Evolutionary conservation across 2,797 vertebrate genomes (phyloP).

Genomic region (Natrix natrix): DNA sequence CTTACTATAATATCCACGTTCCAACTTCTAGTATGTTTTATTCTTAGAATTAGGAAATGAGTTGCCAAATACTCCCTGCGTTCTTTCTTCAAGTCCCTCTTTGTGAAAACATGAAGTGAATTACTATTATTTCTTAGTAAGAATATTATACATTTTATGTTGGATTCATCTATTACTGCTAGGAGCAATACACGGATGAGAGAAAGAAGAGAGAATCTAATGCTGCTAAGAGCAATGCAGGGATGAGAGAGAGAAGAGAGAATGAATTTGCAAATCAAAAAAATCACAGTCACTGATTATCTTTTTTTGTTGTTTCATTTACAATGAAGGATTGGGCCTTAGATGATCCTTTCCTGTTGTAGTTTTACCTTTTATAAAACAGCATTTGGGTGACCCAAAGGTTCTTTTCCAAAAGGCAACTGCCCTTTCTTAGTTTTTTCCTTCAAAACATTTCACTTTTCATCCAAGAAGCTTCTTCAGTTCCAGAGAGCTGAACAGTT

Average conservation of each 20-base stretch:
- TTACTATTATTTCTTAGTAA: background rate
- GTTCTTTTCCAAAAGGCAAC: background rate
- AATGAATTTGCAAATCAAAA: background rate
- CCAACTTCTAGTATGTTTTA: constrained; percentile 19
- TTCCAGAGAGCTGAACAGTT: background rate
- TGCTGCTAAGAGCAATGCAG: background rate
- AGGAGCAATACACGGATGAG: background rate
- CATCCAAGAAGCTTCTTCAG: background rate
- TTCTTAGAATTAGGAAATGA: constrained; percentile 24
- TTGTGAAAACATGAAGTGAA: constrained; percentile 36
- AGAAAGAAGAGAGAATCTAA: background rate
- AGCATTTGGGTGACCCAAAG: background rate
- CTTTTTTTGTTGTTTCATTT: background rate
- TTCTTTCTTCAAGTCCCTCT: constrained; percentile 21
- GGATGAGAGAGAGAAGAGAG: background rate
- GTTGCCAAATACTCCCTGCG: background rate
- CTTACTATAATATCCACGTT: constrained; percentile 34
- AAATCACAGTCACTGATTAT: background rate
- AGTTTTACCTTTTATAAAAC: background rate
- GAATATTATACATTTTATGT: background rate
- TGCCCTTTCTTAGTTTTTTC: background rate
- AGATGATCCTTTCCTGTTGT: background rate
- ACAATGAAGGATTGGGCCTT: background rate
- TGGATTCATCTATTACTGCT: background rate
- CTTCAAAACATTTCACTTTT: background rate